These are phyloP conservation scores for Eulemur coronatus DNA, from an alignment of 2,797 vertebrate species.

Conservation along the genomic window DNA sequence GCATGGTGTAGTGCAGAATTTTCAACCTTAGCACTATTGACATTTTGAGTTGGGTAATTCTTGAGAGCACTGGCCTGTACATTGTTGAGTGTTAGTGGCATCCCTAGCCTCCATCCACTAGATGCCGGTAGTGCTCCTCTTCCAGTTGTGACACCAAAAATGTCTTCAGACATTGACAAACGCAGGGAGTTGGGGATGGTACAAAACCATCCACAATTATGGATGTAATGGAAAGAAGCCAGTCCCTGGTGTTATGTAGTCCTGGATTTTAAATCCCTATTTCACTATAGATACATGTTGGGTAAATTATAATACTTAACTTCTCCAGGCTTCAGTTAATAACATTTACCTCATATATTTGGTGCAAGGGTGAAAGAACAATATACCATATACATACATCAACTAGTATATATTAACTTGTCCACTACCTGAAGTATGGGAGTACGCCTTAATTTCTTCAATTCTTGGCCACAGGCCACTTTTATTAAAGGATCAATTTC, in stretches of 20 bases:
- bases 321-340: neutral
- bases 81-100: neutral
- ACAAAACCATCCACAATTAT: neutral
- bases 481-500: neutral
- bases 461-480: neutral
- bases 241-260: neutral
- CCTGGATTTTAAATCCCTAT: neutral
- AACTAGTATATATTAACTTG: neutral
- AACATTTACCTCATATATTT: neutral
- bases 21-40: neutral
- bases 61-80: rapidly evolving
- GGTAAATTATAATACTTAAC: neutral
- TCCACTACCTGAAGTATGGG: neutral
- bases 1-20: neutral
- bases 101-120: neutral
- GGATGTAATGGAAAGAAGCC: neutral
- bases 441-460: neutral
- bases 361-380: neutral
- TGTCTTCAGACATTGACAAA: neutral
- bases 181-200: rapidly evolving
- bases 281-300: neutral
- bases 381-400: neutral
- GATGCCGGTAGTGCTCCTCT: neutral
- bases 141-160: neutral
- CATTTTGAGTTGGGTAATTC: neutral